A percentile compares a stretch with the other conserved stretches of the same genome.
These are phyloP conservation scores for Poeciliopsis prolifica DNA, from an alignment of 2,113 vertebrate species.

Conservation along the genomic window DNA sequence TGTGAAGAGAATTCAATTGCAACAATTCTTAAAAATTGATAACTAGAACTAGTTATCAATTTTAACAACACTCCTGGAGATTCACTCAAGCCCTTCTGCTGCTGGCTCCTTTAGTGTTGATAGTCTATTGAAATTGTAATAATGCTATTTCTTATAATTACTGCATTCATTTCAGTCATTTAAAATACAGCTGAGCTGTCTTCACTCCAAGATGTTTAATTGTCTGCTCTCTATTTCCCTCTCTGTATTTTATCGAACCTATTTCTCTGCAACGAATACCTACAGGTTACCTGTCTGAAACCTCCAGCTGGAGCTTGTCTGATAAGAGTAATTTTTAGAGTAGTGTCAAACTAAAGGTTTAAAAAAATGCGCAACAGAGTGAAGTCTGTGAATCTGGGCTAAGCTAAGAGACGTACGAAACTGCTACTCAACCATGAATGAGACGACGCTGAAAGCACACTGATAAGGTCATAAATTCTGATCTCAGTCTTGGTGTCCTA, in stretches of 20 bases:
- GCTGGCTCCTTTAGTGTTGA: conserved; percentile 36
- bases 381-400: conserved; percentile 4
- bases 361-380: conserved; percentile 45
- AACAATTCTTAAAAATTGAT: no score
- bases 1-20: no score
- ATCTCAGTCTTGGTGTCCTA: conserved; percentile 56
- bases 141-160: conserved; percentile 53
- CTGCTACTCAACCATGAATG: conserved; percentile 23
- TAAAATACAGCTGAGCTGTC: conserved; percentile 47
- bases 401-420: conserved; percentile 14
- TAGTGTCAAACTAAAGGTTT: conserved; percentile 44
- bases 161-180: conserved; percentile 59
- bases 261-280: conserved; percentile 68
- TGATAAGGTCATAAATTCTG: conserved; percentile 61
- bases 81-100: not conserved
- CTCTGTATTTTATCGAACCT: conserved; percentile 65
- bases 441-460: conserved; percentile 38
- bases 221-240: conserved; percentile 53
- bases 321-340: conserved; percentile 68
- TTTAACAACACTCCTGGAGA: not conserved
- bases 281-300: conserved; percentile 64
- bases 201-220: conserved; percentile 66
- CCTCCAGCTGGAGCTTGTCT: conserved; percentile 58
- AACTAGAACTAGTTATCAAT: no score
- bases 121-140: conserved; percentile 39